Evolutionary conservation across 1,140 invertebrate genomes (phyloP).

Genomic region (Plectrocnemia conspersa): DNA sequence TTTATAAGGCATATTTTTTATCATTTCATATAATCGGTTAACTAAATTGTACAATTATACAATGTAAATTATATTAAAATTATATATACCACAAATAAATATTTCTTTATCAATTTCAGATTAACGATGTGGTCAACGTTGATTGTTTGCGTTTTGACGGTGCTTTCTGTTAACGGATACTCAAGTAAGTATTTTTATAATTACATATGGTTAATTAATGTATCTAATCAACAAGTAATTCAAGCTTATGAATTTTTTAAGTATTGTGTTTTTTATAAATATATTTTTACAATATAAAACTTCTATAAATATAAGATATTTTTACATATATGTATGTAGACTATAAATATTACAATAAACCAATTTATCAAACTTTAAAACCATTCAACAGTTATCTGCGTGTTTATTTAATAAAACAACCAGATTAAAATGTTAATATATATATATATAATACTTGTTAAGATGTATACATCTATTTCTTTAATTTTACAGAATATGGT

Average conservation of each 20-base stretch:
- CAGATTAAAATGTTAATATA: neutral
- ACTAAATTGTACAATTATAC: too few species aligned
- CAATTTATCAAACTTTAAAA: too few species aligned
- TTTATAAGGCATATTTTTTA: too few species aligned
- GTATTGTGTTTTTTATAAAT: too few species aligned
- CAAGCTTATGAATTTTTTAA: too few species aligned
- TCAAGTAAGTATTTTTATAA: slow-evolving; percentile 28
- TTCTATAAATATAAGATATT: too few species aligned
- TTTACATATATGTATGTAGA: too few species aligned
- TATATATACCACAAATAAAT: neutral
- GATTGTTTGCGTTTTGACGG: slow-evolving; percentile 20
- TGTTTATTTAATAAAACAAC: slow-evolving; percentile 23
- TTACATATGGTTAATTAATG: too few species aligned
- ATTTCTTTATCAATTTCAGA: slow-evolving; percentile 25
- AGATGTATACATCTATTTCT: neutral
- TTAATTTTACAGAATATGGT: slow-evolving; percentile 62
- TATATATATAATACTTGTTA: neutral
- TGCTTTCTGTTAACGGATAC: slow-evolving; percentile 25
- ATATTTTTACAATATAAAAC: too few species aligned
- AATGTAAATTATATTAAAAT: neutral
- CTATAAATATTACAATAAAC: too few species aligned
- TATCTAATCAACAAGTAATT: too few species aligned
- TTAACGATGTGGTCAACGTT: slow-evolving; percentile 30
- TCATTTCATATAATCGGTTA: too few species aligned
- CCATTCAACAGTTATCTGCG: slow-evolving; percentile 40